Percentiles rank a stretch among this genome's conserved stretches.
Evolutionary conservation across 2,797 vertebrate species (phyloP).

Genomic region (Chromis chromis): DNA sequence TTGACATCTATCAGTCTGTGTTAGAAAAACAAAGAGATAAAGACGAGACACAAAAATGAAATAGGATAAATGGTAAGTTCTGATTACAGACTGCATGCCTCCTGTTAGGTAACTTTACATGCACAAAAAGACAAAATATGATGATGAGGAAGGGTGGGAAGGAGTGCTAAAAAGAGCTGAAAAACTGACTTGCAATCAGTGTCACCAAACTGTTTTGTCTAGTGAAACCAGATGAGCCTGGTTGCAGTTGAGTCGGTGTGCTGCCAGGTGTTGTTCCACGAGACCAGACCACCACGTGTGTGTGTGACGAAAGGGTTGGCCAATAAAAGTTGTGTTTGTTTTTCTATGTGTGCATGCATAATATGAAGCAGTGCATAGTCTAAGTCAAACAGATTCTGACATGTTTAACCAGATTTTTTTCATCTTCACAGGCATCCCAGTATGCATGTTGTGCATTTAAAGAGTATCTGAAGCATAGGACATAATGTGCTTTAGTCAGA

Average conservation of each 20-base stretch:
- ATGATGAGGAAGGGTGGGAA: slow-evolving; percentile 10
- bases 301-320: slow-evolving; percentile 33
- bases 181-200: slow-evolving; percentile 38
- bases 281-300: slow-evolving; percentile 43
- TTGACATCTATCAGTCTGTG: slow-evolving; percentile 11
- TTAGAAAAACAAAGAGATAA: slow-evolving; percentile 6
- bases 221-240: slow-evolving; percentile 55
- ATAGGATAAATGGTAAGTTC: neutral
- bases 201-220: slow-evolving; percentile 24
- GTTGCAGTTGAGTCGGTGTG: slow-evolving; percentile 14
- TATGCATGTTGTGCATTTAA: neutral
- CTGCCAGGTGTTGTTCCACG: slow-evolving; percentile 60
- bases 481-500: slow-evolving; percentile 56
- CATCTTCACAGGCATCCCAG: neutral
- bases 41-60: slow-evolving; percentile 5
- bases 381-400: neutral
- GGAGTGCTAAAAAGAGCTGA: slow-evolving; percentile 25
- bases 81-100: slow-evolving; percentile 33
- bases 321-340: slow-evolving; percentile 33
- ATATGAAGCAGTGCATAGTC: slow-evolving; percentile 24
- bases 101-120: slow-evolving; percentile 29
- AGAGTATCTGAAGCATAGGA: slow-evolving; percentile 1
- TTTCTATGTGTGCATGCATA: slow-evolving; percentile 24
- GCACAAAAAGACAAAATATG: slow-evolving; percentile 18
- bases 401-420: slow-evolving; percentile 7